Base-by-base conservation (phyloP, 1,140 invertebrate genomes). In the Tenebrio molitor region DNA sequence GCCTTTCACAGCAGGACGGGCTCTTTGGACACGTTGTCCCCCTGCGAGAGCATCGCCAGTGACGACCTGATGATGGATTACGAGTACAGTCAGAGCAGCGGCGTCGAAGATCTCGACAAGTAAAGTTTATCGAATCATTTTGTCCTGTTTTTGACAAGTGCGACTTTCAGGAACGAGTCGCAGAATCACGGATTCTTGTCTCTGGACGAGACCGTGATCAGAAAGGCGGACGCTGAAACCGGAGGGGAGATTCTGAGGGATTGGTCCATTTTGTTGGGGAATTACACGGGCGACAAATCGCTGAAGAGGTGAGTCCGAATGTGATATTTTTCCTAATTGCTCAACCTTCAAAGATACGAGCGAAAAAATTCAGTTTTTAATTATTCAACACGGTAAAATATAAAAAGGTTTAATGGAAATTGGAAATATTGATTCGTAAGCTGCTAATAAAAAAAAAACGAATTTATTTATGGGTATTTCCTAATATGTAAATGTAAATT, bases 11-110 rank as follows among this genome's bases (percentile, higher is more conserved):
- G 69, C 12, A 69, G 78, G 14, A 75, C 73, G 21, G 77, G 77
- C 6, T 82, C 81, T 16, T 70, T 93, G 39, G 92, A 92, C 72
- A 94, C 92, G 0, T 80, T 94, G 15, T 94, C 92, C 36, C 89
- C 91, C 23, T 92, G 90, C 76, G 90, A 92, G 71, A 93, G 91
- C 75, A 89, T 94, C 15, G 90, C 91, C 17, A 93, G 92, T 0
- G 92, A 94, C 79, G 93, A 94, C 83, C 86, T 94, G 25, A 94
- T 94, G 90, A 89, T 93, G 86, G 92, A 94, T 84, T 93, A 91
- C 76, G 92, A 94, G 71, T 83, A 89, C 16, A 91, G 89, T 78
- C 85, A 91, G 63, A 87, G 91, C 65, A 92, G 91, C 79, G 90
- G 91, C 23, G 83, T 85, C 64, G 88, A 91, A 63, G 90, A 92